Conservation (phyloP, 2,888 invertebrate species). For the Fragum sueziense region DNA sequence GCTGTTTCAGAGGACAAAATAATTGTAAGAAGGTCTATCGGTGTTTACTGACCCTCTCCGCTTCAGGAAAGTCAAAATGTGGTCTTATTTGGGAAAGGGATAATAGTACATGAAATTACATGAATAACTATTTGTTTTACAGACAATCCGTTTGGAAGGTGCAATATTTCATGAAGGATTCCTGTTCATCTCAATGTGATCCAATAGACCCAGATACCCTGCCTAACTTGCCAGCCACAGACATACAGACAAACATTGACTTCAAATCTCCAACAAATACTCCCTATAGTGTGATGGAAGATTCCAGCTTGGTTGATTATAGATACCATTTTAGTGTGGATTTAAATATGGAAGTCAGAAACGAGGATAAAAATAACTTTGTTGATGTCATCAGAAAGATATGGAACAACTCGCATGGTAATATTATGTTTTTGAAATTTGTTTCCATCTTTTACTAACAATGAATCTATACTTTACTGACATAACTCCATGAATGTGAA, state of each 20-base stretch:
- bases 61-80: neutral
- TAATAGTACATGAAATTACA: too few species aligned
- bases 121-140: slow-evolving; percentile 21
- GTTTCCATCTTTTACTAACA: too few species aligned
- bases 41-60: neutral
- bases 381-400: slow-evolving; percentile 32
- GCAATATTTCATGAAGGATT: slow-evolving; percentile 59
- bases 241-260: slow-evolving; percentile 43
- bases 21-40: too few species aligned
- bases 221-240: slow-evolving; percentile 42
- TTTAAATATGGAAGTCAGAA: slow-evolving; percentile 45
- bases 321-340: slow-evolving; percentile 57
- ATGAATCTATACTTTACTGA: too few species aligned
- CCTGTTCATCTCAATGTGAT: slow-evolving; percentile 33
- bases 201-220: slow-evolving; percentile 60
- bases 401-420: slow-evolving; percentile 52
- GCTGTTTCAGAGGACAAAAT: too few species aligned
- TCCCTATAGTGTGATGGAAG: slow-evolving; percentile 32
- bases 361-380: slow-evolving; percentile 45
- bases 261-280: slow-evolving; percentile 46
- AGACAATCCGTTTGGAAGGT: slow-evolving; percentile 61
- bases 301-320: slow-evolving; percentile 46
- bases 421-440: neutral
- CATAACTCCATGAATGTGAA: too few species aligned
- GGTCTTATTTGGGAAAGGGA: neutral